Evolutionary conservation across 2,113 vertebrate genomes (phyloP).

Genomic region (Tamias sibiricus): DNA sequence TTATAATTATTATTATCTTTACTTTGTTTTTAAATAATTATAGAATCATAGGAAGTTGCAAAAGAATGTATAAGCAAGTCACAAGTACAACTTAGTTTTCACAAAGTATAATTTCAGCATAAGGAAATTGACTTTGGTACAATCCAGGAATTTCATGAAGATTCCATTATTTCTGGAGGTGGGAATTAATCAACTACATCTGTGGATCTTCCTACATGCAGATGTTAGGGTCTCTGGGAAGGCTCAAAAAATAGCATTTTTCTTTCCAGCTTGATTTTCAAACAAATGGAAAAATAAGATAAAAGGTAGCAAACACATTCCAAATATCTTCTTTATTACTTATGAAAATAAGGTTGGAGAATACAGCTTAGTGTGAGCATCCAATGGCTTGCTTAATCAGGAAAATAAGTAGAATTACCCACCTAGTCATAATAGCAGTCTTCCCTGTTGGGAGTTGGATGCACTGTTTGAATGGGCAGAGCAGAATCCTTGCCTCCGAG

Average conservation of each 20-base stretch:
- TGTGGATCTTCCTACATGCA: neutral
- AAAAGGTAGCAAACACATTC: neutral
- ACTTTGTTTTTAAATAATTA: constrained; percentile 4
- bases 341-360: neutral
- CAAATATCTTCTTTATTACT: neutral
- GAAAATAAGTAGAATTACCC: neutral
- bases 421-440: no score
- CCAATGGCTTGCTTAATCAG: neutral
- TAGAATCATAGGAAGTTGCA: neutral
- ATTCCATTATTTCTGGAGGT: neutral
- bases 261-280: neutral
- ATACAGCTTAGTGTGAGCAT: neutral
- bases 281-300: neutral
- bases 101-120: neutral
- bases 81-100: neutral
- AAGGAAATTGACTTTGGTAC: neutral
- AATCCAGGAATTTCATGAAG: neutral
- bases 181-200: neutral
- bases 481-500: neutral
- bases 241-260: neutral
- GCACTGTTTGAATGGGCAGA: neutral
- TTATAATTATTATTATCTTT: neutral
- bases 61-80: neutral
- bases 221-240: neutral
- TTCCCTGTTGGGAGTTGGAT: neutral